Evolutionary conservation across 2,888 invertebrate genomes (phyloP).

Genomic region (Lepidonotus clava): DNA sequence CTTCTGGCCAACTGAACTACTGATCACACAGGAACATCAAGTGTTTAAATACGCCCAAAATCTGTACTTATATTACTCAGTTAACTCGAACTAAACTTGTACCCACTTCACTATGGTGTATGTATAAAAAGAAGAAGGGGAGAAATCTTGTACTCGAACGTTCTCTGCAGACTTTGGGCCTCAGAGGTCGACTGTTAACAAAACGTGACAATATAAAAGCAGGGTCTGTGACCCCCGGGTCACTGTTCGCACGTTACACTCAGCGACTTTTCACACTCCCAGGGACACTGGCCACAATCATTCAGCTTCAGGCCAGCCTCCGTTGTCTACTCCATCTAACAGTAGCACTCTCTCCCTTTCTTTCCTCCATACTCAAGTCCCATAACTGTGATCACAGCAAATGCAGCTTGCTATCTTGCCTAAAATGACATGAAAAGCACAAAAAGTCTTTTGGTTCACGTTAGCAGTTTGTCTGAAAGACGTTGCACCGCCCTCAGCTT

Average conservation of each 20-base stretch:
- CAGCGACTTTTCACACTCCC: not conserved
- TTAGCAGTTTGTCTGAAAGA: conserved; percentile 21
- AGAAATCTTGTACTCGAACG: not conserved
- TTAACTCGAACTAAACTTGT: not conserved
- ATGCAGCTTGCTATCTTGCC: conserved; percentile 11
- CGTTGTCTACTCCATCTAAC: not conserved
- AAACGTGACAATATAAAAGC: not conserved
- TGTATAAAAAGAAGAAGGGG: not conserved
- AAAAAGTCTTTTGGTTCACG: conserved; percentile 22
- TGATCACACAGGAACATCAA: conserved; percentile 33
- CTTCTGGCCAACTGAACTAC: not conserved
- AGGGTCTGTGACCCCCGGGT: not conserved
- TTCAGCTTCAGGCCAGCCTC: not conserved
- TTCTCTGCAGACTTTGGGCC: not conserved
- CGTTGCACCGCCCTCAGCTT: not conserved
- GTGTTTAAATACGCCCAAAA: not conserved
- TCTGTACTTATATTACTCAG: not conserved
- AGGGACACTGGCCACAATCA: not conserved
- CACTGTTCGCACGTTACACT: not conserved
- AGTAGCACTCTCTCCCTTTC: not conserved
- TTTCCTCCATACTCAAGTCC: not conserved
- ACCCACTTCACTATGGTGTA: not conserved
- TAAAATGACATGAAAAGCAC: conserved; percentile 39
- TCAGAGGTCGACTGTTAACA: not conserved
- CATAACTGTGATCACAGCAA: conserved; percentile 40